Base-by-base conservation (phyloP, 2,888 invertebrate genomes). In the Tachina lurida region DNA sequence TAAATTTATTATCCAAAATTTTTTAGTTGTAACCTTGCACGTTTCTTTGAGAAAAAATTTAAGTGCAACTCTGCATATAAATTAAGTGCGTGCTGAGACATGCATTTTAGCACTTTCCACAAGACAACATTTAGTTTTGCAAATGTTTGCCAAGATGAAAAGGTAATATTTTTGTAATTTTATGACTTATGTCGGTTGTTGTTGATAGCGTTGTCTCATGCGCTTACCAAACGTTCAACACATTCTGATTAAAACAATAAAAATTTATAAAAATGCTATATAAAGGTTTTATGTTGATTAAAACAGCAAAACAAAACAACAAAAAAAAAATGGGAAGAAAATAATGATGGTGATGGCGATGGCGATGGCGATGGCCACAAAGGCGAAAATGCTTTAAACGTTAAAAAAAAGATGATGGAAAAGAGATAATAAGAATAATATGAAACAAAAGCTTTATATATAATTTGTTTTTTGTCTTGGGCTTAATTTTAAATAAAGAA, bases 61-160 rank as follows among this genome's bases (percentile, higher is more conserved):
- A 43, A 79, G 54, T 74, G 60, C 77, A 56, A 67, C 70, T 79
- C 83, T 86, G 79, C 65, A 80, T 82, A 83, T 83, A 83, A 86
- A 86, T 86, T 83, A 83, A 73, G 76, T 80, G 79, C 79, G 83
- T 86, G 86, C 67, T 83, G 86, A 86, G 80, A 86, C 83, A 83
- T 62, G 67, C 5, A 83, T 86, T 86, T 86, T 83, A 79, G 62
- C 86, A 79, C 83, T 81, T 67, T 67, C 22, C 13, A 2, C 56
- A n/a, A n/a, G 39, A 52, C 13, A 10, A 22, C 49, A 17, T 67
- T 49, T 17, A 52, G 67, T 31, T 39, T 39, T 49, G 49, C 17
- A 13, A 76, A 76, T 80, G 73, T 80, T 31, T 80, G 54, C 19
- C 60, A 60, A 73, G 31, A 22, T 71, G 39, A 73, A 71, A 79